phyloP scores from a whole-genome alignment of 2,797 vertebrate genomes.

The Falco columbarius region DNA sequence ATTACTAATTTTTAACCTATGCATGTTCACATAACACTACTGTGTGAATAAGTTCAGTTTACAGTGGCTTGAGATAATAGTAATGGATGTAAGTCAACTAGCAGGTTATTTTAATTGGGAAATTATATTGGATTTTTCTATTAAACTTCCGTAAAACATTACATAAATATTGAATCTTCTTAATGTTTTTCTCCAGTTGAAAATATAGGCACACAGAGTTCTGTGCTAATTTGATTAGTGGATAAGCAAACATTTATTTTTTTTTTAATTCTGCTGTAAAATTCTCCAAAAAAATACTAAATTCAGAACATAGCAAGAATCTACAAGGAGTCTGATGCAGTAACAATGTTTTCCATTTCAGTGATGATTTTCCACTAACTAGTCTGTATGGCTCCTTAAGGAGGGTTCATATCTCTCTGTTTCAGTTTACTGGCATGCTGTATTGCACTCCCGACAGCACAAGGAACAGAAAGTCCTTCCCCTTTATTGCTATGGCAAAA shows the following conservation, averaged over 20 bases:
- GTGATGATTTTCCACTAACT: background rate
- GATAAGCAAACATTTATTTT: conserved; percentile 17
- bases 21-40: background rate
- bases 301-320: background rate
- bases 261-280: background rate
- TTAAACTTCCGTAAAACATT: conserved; percentile 53
- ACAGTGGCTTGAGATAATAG: background rate
- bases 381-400: background rate
- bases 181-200: background rate
- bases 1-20: conserved; percentile 64
- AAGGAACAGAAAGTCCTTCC: background rate
- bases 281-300: background rate
- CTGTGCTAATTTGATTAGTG: conserved; percentile 28
- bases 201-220: background rate
- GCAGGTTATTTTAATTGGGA: conserved; percentile 67
- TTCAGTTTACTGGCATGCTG: background rate
- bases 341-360: background rate
- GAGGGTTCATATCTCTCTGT: background rate
- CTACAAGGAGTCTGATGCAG: background rate
- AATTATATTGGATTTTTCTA: conserved; percentile 66
- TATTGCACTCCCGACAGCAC: rapidly evolving
- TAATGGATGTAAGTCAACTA: conserved; percentile 61
- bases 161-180: conserved; percentile 64
- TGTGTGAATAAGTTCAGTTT: conserved; percentile 34
- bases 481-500: background rate